phyloP scores from a whole-genome alignment of 1,140 invertebrate genomes.

The Megalopta genalis region DNA sequence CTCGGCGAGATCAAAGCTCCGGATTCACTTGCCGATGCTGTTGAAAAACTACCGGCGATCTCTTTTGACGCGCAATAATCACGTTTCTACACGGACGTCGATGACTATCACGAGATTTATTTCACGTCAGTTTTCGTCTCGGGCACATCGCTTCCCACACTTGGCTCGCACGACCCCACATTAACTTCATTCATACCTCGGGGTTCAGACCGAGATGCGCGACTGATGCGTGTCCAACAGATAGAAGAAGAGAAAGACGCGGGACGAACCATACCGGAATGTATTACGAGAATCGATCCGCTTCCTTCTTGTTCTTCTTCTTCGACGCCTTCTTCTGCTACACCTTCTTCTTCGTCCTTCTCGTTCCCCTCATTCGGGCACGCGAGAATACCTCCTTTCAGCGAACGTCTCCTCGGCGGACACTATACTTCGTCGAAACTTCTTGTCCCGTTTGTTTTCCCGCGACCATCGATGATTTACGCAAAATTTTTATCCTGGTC shows the following conservation, averaged over 20 bases:
- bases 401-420: constrained; percentile 42
- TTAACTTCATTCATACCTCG: constrained; percentile 64
- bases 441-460: constrained; percentile 35
- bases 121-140: constrained; percentile 45
- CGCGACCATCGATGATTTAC: constrained; percentile 30
- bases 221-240: constrained; percentile 67
- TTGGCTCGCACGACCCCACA: constrained; percentile 68
- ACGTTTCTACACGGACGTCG: neutral
- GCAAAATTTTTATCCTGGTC: constrained; percentile 50
- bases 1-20: neutral
- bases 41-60: neutral
- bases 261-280: constrained; percentile 52
- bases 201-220: constrained; percentile 51
- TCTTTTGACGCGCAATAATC: constrained; percentile 6
- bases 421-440: constrained; percentile 44
- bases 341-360: neutral
- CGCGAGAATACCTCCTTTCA: constrained; percentile 39
- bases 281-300: constrained; percentile 68
- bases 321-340: constrained; percentile 38
- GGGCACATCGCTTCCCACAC: constrained; percentile 61
- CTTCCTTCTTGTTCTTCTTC: constrained; percentile 49
- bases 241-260: constrained; percentile 50
- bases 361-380: constrained; percentile 9
- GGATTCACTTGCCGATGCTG: neutral
- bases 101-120: constrained; percentile 34